These are phyloP conservation scores for Acomys russatus DNA, from an alignment of 2,797 vertebrate genomes.

Conservation along the genomic window DNA sequence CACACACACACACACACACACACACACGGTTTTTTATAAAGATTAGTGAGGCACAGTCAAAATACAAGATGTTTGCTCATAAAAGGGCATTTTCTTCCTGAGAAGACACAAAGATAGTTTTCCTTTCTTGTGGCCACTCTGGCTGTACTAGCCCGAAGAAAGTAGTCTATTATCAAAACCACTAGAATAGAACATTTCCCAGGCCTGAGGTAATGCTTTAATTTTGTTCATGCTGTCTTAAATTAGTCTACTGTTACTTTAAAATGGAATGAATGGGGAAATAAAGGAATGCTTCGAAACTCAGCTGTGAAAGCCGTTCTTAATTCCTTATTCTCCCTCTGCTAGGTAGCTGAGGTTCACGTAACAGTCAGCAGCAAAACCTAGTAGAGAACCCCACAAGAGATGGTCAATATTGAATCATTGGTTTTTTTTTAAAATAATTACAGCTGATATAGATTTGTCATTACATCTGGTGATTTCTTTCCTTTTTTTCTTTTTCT, in stretches of 20 bases:
- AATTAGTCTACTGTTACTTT: conserved; percentile 11
- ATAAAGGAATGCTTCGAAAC: not conserved
- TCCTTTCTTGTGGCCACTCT: conserved; percentile 14
- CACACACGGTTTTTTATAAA: not conserved
- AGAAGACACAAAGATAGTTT: not conserved
- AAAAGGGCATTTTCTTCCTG: conserved; percentile 50
- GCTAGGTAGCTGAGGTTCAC: not conserved
- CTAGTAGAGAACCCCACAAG: conserved; percentile 9
- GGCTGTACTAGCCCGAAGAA: not conserved
- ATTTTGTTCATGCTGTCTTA: conserved; percentile 35
- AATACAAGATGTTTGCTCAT: not conserved
- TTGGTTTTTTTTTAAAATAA: not conserved
- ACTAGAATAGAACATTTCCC: conserved; percentile 21
- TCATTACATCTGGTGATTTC: conserved; percentile 70
- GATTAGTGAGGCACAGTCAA: not conserved
- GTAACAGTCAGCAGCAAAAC: not conserved
- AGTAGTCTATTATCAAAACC: not conserved
- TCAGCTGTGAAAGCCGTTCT: not conserved
- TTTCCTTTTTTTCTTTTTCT: not conserved
- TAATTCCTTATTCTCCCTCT: not conserved
- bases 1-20: not conserved
- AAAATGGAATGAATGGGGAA: not conserved
- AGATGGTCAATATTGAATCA: conserved; percentile 45
- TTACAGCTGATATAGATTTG: not conserved
- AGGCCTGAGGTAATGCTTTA: not conserved